Evolutionary conservation across 2,113 vertebrate species (phyloP).

Genomic region (Petrocephalus microphthalmus): DNA sequence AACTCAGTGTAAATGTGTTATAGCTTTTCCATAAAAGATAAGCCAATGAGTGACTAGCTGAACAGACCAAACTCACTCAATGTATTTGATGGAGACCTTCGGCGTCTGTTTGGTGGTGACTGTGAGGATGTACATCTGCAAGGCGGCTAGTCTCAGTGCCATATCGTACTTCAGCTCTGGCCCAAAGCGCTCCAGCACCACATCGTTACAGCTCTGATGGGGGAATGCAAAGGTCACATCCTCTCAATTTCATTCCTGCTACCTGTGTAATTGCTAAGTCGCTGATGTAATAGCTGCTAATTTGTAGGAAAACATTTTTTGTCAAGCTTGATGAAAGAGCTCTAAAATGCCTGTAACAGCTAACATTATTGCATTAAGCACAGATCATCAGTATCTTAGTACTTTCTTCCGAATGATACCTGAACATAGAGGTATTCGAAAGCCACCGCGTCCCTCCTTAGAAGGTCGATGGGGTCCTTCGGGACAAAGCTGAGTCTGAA

Average conservation of each 20-base stretch:
- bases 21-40: background rate
- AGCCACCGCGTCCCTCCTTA: slow-evolving; percentile 86
- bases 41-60: background rate
- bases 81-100: slow-evolving; percentile 95
- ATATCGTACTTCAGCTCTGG: slow-evolving; percentile 89
- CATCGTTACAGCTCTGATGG: slow-evolving; percentile 85
- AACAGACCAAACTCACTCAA: slow-evolving; percentile 75
- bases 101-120: slow-evolving; percentile 88
- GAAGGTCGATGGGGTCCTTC: slow-evolving; percentile 89
- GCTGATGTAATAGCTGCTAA: too few relatives aligned
- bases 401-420: slow-evolving; percentile 49
- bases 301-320: background rate
- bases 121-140: slow-evolving; percentile 95
- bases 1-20: background rate
- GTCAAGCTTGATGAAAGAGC: background rate
- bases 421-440: slow-evolving; percentile 97
- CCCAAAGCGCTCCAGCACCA: slow-evolving; percentile 87
- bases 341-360: background rate
- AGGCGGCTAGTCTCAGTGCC: slow-evolving; percentile 79
- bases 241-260: background rate
- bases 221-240: background rate
- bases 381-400: background rate
- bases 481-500: slow-evolving; percentile 94
- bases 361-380: background rate
- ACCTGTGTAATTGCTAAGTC: background rate